Evolutionary conservation across 1,140 invertebrate genomes (phyloP), one percentile per base, ranked within the genome.

Genomic region (Drosophila pruinosa): DNA sequence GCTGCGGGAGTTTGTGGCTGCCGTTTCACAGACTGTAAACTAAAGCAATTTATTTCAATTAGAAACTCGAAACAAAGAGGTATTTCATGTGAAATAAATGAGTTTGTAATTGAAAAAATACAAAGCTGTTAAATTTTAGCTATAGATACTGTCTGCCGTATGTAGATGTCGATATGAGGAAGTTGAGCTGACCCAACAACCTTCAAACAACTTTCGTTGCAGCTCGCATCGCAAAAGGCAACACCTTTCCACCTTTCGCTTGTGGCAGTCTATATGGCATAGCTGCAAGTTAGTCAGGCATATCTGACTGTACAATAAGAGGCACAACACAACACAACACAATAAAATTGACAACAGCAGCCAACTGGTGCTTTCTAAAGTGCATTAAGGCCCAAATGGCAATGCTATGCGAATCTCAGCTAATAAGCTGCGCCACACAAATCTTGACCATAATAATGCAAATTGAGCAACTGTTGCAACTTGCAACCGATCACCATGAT

Each of bases 171-270:
- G 28, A 10, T 8, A 31, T 43, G 17, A 57, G 74, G 57, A 83
- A 72, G 69, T 45, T 54, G 54, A 4, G 45, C 21, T 52, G 78
- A 81, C 73, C 73, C 78, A 77, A 81, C 77, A 82, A 80, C 81
- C 81, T 86, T 85, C 64, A 64, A 86, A 86, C 81, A 81, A 85
- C 81, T 85, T 85, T 85, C 81, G 57, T 75, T 71, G 75, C 70
- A 73, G 59, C 64, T 57, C 56, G 45, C 74, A 52, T 65, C 53
- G 38, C 61, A 59, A 47, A 61, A 56, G 64, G 52, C 73, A 78
- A 85, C 79, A 88, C 81, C 82, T 86, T 88, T 85, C 77, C 79
- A 74, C 63, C 82, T 86, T 85, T 85, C 77, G 76, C 80, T 76
- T 17, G 41, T 38, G 79, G 34, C 39, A 41, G 19, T 6, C n/a